phyloP scores from a whole-genome alignment of 2,113 vertebrate species.

The Atlantisia rogersi region DNA sequence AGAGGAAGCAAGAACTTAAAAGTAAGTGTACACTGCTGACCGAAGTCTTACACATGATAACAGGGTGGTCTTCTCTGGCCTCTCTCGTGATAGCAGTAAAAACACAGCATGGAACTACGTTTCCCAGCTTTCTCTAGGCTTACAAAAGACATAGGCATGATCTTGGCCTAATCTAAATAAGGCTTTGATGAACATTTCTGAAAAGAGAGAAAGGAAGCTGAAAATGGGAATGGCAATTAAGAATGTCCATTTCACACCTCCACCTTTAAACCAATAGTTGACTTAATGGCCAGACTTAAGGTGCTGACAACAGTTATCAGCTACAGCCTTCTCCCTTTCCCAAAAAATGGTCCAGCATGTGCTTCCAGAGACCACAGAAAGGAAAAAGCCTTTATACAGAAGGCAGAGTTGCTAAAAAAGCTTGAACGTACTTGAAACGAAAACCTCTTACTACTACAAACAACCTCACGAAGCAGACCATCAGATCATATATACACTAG shows the following conservation, averaged over 20 bases:
- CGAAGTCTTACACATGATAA: background rate
- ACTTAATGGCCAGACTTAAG: background rate
- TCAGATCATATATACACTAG: background rate
- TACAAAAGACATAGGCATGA: background rate
- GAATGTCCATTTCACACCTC: background rate
- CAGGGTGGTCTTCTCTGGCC: background rate
- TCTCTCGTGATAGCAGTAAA: background rate
- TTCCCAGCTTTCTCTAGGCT: background rate
- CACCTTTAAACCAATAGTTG: background rate
- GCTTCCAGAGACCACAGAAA: background rate
- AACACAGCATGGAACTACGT: background rate
- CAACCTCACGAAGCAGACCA: background rate
- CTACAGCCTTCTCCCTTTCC: background rate
- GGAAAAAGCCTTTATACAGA: background rate
- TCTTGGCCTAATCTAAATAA: background rate
- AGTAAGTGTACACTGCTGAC: background rate
- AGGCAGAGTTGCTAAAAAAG: background rate
- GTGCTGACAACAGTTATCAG: background rate
- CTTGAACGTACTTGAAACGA: background rate
- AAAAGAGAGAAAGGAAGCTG: background rate
- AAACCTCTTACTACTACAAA: background rate
- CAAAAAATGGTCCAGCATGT: background rate
- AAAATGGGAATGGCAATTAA: background rate
- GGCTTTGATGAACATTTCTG: background rate
- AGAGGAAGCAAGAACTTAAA: background rate